Evolutionary conservation across 2,888 invertebrate species (phyloP), one percentile per base, ranked within the genome.

Genomic region (Mylabris sibirica): DNA sequence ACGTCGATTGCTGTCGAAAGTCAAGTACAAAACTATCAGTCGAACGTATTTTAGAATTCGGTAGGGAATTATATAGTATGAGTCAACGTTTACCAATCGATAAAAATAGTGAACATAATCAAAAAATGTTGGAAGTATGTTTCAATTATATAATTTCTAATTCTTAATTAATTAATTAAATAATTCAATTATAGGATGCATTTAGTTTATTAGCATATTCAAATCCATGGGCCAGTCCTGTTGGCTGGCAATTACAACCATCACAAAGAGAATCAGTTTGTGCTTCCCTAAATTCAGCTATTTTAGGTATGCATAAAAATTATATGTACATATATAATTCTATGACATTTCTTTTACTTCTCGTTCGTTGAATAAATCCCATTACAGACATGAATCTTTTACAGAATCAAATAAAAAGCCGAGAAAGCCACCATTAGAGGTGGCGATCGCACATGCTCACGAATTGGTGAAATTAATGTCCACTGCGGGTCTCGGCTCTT

Each of bases 171-270:
- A 65, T 24, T 38, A 26, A 44, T 38, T 24, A 59, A 30, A 34
- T 38, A 60, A 30, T 8, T 26, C 49, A 20, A 64, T 80, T 85
- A 30, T 87, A 97, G 94, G 96, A 98, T 87, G 98, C 98, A 82
- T 99, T 98, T 89, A 98, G 98, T 87, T 89, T 99, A 83, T 88
- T 99, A 83, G 98, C 98, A 62, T 99, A 99, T 87, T 94, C 96
- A 78, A 98, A 99, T 88, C 99, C 98, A 35, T 98, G 97, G 97
- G 93, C 92, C 82, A 97, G 97, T 86, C 98, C 98, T 20, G 93
- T 98, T 72, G 97, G 97, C 71, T 96, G 96, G 93, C 97, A 98
- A 86, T 88, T 99, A 79, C 93, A 97, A 85, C 94, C 98, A n/a
- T 90, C 93, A 77, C 94, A 97, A 82, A 90, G 99, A 80, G 98